Conservation (phyloP, 2,888 invertebrate genomes). For the Ophion ellenae region DNA sequence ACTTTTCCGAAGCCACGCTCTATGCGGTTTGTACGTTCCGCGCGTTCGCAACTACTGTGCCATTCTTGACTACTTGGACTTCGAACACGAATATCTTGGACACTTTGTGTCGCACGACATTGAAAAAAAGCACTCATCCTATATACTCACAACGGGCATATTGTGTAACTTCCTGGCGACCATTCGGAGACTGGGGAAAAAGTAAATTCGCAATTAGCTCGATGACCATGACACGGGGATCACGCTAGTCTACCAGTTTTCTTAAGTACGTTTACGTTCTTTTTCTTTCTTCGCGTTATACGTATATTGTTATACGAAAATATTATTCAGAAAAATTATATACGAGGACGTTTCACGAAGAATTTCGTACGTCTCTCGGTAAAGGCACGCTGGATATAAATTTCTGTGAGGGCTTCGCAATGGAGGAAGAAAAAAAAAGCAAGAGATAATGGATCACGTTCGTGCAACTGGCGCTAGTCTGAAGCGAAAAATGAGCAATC, state of each 20-base stretch:
- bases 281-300: not conserved
- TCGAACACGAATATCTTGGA: too few relatives aligned
- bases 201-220: not conserved
- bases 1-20: too few relatives aligned
- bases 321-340: slow-evolving; percentile 27
- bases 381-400: slow-evolving; percentile 47
- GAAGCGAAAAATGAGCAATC: not conserved
- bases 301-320: slow-evolving; percentile 28
- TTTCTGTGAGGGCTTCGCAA: not conserved
- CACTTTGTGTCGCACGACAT: too few relatives aligned
- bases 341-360: slow-evolving; percentile 1
- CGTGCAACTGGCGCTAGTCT: not conserved
- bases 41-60: too few relatives aligned
- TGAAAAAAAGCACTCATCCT: too few relatives aligned
- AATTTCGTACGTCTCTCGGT: slow-evolving; percentile 15
- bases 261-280: not conserved
- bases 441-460: slow-evolving; percentile 5
- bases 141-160: too few relatives aligned
- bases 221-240: not conserved
- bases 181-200: not conserved
- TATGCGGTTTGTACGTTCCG: too few relatives aligned
- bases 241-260: not conserved
- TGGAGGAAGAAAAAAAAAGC: not conserved
- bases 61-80: too few relatives aligned
- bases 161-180: too few relatives aligned